Conservation (phyloP, 92 coral and sea anemone genomes). For the Phenganax stokvisi region DNA sequence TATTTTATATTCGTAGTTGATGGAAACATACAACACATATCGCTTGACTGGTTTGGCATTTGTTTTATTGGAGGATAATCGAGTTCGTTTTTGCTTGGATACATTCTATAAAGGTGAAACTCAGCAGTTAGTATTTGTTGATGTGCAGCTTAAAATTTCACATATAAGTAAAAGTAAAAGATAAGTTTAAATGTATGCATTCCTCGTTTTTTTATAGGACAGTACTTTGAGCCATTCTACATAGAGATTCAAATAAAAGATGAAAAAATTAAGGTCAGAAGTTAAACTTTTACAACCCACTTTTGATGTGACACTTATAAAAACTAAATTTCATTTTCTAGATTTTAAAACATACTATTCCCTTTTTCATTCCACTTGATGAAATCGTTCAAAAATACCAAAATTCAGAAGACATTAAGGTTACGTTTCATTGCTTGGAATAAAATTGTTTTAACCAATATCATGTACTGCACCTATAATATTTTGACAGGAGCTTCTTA, state of each 20-base stretch:
- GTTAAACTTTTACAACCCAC: not conserved
- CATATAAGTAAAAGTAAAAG: not conserved
- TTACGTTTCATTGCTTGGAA: not conserved
- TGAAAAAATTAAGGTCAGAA: conserved; percentile 29
- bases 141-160: not conserved
- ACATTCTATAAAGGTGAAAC: conserved; percentile 29
- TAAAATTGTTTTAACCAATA: not conserved
- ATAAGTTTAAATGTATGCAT: not conserved
- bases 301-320: not conserved
- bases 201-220: not conserved
- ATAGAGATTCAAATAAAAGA: conserved; percentile 22
- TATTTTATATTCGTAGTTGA: conserved; percentile 1
- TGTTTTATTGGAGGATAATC: conserved; percentile 26
- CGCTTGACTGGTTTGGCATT: conserved; percentile 31
- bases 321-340: not conserved
- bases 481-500: conserved; percentile 11
- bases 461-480: not conserved
- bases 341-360: conserved; percentile 36
- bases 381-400: conserved; percentile 16
- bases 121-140: not conserved
- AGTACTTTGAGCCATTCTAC: conserved; percentile 28
- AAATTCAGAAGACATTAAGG: conserved; percentile 25
- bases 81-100: conserved; percentile 25
- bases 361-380: conserved; percentile 26
- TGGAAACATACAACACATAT: conserved; percentile 27